Base-by-base conservation (phyloP, 1,140 invertebrate species). In the Adoxophyes honmai region DNA sequence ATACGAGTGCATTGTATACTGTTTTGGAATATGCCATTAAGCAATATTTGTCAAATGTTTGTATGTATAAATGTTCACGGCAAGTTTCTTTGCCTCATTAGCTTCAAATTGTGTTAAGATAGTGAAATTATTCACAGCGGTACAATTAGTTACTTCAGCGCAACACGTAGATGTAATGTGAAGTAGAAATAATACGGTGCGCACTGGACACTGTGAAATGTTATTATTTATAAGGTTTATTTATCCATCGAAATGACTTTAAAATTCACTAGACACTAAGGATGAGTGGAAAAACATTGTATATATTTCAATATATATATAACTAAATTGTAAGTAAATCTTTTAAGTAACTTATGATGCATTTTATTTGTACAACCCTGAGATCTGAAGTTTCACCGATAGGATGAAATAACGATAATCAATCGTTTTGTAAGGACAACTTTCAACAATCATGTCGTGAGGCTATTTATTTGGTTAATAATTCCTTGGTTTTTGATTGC, bases 281-380 rank as follows among this genome's bases (percentile, higher is more conserved):
- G 70, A 58, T 79, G 81, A 84, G 73, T 85, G 78, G 73, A 78
- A 73, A 80, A 80, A 86, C 75, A 75, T 76, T 86, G 85, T 88
- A 88, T 86, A 88, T 86, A 88, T 73, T 88, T 85, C 77, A 81
- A 69, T 77, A 85, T 86, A 85, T 86, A 88, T 81, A 88, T 81
- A 82, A 84, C 78, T 77, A 74, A 77, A 81, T 72, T 74, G 75
- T 86, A 88, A 88, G 85, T 88, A 86, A 88, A 88, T 79, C 76
- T 86, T 85, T 85, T 83, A 86, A 86, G 78, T 85, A 83, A 84
- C 62, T 84, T 73, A 81, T 70, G 59, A 62, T 76, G 82, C 68
- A 76, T 81, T 86, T 82, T 81, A 81, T 85, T 86, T 81, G 58
- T 57, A 57, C 34, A 48, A 64, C 68, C 76, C 73, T 76, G 78